Percentiles rank a stretch among this genome's conserved stretches.
Evolutionary conservation across 92 coral and sea anemone genomes (phyloP).

Genomic region (Metridium senile): DNA sequence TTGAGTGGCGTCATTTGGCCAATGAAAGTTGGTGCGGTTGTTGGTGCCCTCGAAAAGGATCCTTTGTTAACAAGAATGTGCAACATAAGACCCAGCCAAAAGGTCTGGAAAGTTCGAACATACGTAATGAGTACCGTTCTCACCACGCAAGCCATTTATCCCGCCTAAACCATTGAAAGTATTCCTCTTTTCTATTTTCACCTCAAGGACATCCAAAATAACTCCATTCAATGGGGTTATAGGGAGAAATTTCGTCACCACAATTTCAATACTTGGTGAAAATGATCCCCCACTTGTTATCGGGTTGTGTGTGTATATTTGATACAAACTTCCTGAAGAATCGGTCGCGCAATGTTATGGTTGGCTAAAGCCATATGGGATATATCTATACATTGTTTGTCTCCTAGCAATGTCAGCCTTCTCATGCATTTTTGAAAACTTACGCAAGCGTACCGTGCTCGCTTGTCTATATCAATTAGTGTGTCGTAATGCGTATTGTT

Average conservation of each 20-base stretch:
- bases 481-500: slow-evolving; percentile 7
- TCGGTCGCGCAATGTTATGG: slow-evolving; percentile 14
- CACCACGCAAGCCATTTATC: slow-evolving; percentile 16
- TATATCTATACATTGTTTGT: background rate
- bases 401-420: background rate
- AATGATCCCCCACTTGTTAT: slow-evolving; percentile 6
- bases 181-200: background rate
- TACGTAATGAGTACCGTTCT: slow-evolving; percentile 21
- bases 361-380: slow-evolving; percentile 5
- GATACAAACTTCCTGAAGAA: slow-evolving; percentile 17
- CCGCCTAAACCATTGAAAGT: background rate
- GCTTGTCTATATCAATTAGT: background rate
- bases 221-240: background rate
- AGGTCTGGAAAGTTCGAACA: slow-evolving; percentile 32
- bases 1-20: background rate
- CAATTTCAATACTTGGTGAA: background rate
- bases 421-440: slow-evolving; percentile 8
- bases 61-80: slow-evolving; percentile 28
- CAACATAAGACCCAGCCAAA: background rate
- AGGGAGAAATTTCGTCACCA: background rate
- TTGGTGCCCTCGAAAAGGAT: slow-evolving; percentile 27
- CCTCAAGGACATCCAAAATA: background rate
- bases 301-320: background rate
- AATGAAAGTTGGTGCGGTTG: slow-evolving; percentile 29
- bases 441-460: background rate